A percentile compares a stretch with the other conserved stretches of the same genome.
Evolutionary conservation across 2,888 invertebrate species (phyloP).

Genomic region (Xestia sexstrigata): DNA sequence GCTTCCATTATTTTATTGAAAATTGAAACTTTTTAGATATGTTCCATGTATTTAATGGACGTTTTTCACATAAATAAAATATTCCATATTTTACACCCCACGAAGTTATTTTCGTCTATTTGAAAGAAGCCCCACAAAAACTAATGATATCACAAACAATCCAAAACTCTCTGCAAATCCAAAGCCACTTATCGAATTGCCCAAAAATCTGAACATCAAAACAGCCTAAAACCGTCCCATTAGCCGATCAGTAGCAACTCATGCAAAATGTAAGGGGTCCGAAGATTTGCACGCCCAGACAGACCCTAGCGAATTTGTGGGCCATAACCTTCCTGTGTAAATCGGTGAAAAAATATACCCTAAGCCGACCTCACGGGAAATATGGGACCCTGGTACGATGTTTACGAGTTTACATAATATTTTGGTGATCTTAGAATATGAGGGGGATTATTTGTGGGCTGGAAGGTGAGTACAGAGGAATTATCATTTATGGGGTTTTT

Average conservation of each 20-base stretch:
- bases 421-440: conserved; percentile 37
- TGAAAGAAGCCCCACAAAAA: neutral
- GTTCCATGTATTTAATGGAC: neutral
- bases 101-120: neutral
- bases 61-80: neutral
- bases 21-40: neutral
- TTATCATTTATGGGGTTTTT: neutral
- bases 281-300: conserved; percentile 55
- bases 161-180: neutral
- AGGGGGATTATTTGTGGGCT: conserved; percentile 25
- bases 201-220: conserved; percentile 47
- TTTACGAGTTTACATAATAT: conserved; percentile 61
- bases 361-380: conserved; percentile 63
- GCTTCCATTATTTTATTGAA: neutral
- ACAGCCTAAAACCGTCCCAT: conserved; percentile 29
- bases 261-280: conserved; percentile 58
- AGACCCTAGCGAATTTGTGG: conserved; percentile 57
- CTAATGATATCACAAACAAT: conserved; percentile 4
- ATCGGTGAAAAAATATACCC: conserved; percentile 65
- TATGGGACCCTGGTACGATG: conserved; percentile 49
- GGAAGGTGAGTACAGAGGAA: neutral
- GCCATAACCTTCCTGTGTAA: conserved; percentile 62
- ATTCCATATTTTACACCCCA: neutral
- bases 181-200: conserved; percentile 38
- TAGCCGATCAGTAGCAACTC: conserved; percentile 57